Base-by-base conservation (phyloP, 2,888 invertebrate species). In the Mesochorus sp. region DNA sequence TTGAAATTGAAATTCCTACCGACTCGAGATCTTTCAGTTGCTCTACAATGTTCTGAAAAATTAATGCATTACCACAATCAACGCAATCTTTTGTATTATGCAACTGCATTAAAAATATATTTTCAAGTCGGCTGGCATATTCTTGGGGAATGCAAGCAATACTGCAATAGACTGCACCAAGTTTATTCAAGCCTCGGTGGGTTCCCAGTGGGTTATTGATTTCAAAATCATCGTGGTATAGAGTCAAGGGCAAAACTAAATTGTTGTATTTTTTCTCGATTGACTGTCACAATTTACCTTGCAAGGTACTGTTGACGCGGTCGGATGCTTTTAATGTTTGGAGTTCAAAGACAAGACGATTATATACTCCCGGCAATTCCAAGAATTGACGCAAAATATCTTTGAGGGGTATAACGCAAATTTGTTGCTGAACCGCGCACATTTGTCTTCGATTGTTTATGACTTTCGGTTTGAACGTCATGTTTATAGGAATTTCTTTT, bases 311-410 rank as follows among this genome's bases (percentile, higher is more conserved):
- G 37, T 8, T 64, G 12, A 64, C 34, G 24, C 47, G n/a, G 21
- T 47, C 24, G 19, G 19, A 21, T 47, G 47, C 21, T 10, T 47
- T 47, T 47, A 8, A 21, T 21, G 6, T 6, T 47, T 47, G 19
- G 21, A 19, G 21, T 21, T 19, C n/a, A 47, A 6, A 21, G 21
- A 21, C 21, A 24, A 47, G 21, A 47, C 19, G 1, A 44, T 64
- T 17, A 28, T 70, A 81, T n/a, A 81, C 76, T 37, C 67, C 51
- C 14, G 81, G 81, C 21, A 82, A 47, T 72, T 82, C 68, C 19
- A 83, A 68, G 55, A 81, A 77, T 37, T 70, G 71, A 24, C 42
- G 72, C 12, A 83, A 79, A 14, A 80, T 28, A 4, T 55, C 21
- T 49, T 66, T 76, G 12, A 78, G 24, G 0, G 77, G 42, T 28